Conservation (phyloP, 2,888 invertebrate genomes). For the Drosophila paramelanica region DNA sequence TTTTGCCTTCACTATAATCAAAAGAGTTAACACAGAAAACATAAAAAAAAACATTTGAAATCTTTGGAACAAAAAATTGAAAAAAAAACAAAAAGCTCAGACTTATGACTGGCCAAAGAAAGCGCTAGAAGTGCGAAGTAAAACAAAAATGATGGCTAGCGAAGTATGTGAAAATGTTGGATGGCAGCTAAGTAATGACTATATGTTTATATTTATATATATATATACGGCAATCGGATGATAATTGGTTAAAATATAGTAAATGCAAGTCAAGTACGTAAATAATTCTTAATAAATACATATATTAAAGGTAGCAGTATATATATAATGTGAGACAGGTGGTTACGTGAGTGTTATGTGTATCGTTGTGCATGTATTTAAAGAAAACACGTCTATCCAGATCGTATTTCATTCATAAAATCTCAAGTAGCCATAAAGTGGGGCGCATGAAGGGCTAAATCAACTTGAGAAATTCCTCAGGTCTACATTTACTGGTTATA, state of each 20-base stretch:
- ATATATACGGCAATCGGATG: slow-evolving; percentile 28
- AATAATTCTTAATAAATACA: slow-evolving; percentile 17
- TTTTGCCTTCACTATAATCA: slow-evolving; percentile 80
- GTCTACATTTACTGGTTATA: neutral
- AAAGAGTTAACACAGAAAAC: slow-evolving; percentile 61
- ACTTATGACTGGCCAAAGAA: slow-evolving; percentile 51
- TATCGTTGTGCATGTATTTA: slow-evolving; percentile 17
- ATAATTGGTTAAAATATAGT: slow-evolving; percentile 44
- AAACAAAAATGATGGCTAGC: slow-evolving; percentile 28
- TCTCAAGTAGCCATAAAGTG: slow-evolving; percentile 2
- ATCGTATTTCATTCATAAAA: slow-evolving; percentile 48
- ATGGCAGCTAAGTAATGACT: slow-evolving; percentile 45
- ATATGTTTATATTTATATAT: slow-evolving; percentile 9
- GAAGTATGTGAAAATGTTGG: slow-evolving; percentile 31
- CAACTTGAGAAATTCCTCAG: neutral
- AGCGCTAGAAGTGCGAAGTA: slow-evolving; percentile 41
- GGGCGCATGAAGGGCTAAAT: neutral
- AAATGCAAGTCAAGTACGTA: slow-evolving; percentile 49
- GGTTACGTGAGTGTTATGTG: slow-evolving; percentile 13
- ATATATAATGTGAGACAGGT: neutral
- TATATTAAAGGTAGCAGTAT: slow-evolving; percentile 9
- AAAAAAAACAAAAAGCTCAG: slow-evolving; percentile 46
- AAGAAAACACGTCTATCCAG: slow-evolving; percentile 19
- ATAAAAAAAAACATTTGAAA: slow-evolving; percentile 54
- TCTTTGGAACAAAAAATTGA: slow-evolving; percentile 21